phyloP scores from a whole-genome alignment of 2,888 invertebrate species.

The Eupithecia tripunctaria region DNA sequence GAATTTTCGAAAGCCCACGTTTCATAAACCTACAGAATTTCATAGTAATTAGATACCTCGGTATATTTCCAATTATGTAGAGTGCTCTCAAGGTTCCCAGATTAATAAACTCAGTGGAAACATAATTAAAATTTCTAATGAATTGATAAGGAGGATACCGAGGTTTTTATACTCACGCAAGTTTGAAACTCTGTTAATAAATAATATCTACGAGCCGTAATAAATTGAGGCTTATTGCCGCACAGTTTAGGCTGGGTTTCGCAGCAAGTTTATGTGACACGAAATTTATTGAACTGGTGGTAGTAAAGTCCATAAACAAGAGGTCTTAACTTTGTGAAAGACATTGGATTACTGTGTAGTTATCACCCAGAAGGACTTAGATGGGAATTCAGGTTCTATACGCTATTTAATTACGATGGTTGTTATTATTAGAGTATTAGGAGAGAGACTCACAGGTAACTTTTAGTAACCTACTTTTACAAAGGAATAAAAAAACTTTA shows the following conservation, averaged over 20 bases:
- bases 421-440: no score
- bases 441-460: no score
- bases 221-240: conserved; percentile 31
- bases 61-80: conserved; percentile 32
- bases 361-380: not conserved
- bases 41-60: conserved; percentile 25
- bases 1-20: conserved; percentile 1
- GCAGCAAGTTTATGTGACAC: conserved; percentile 26
- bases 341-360: not conserved
- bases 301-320: conserved; percentile 23
- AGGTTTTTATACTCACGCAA: conserved; percentile 23
- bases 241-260: conserved; percentile 25
- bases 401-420: no score
- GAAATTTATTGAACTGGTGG: conserved; percentile 25
- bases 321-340: not conserved
- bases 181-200: conserved; percentile 24
- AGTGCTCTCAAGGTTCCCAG: conserved; percentile 22
- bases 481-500: no score
- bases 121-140: conserved; percentile 33
- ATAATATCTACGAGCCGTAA: conserved; percentile 26
- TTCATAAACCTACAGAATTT: conserved; percentile 29
- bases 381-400: not conserved
- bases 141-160: conserved; percentile 34
- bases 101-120: conserved; percentile 28
- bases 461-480: no score